Evolutionary conservation across 2,888 invertebrate species (phyloP).

Genomic region (Cheilosia vernalis): DNA sequence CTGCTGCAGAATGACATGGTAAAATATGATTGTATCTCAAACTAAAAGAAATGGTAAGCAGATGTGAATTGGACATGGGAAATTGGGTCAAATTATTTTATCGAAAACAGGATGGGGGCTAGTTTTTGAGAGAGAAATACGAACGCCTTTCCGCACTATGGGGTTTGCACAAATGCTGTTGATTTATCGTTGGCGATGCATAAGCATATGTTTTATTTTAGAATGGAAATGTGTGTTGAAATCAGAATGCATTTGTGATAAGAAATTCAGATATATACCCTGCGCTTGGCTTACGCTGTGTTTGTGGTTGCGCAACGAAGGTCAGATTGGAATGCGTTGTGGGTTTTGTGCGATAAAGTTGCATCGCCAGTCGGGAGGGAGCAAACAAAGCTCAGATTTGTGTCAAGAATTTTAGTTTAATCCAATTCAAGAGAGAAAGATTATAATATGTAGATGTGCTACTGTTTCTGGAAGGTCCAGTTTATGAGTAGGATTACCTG

Average conservation of each 20-base stretch:
- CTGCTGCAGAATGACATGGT: conserved; percentile 13
- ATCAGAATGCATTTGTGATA: conserved; percentile 1
- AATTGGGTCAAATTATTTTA: conserved; percentile 59
- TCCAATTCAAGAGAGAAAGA: neutral
- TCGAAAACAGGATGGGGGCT: conserved; percentile 5
- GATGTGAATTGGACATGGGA: conserved; percentile 60
- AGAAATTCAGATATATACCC: neutral
- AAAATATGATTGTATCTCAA: neutral
- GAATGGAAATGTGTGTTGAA: neutral
- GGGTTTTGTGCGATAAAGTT: neutral
- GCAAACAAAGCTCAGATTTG: neutral
- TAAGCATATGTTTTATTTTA: neutral
- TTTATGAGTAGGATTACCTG: too few species aligned
- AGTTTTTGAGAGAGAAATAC: conserved; percentile 22
- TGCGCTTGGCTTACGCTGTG: neutral
- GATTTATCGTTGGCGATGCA: neutral
- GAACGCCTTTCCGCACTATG: conserved; percentile 11
- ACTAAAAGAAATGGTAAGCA: conserved; percentile 53
- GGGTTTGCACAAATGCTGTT: neutral
- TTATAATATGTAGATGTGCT: neutral
- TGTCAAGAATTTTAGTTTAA: neutral
- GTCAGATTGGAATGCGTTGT: neutral
- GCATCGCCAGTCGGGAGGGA: neutral
- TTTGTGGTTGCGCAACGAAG: neutral
- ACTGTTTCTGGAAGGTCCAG: too few species aligned